Percentiles rank a stretch among this genome's conserved stretches.
Evolutionary conservation across 2,113 vertebrate genomes (phyloP).

Genomic region (Charadrius vociferus): DNA sequence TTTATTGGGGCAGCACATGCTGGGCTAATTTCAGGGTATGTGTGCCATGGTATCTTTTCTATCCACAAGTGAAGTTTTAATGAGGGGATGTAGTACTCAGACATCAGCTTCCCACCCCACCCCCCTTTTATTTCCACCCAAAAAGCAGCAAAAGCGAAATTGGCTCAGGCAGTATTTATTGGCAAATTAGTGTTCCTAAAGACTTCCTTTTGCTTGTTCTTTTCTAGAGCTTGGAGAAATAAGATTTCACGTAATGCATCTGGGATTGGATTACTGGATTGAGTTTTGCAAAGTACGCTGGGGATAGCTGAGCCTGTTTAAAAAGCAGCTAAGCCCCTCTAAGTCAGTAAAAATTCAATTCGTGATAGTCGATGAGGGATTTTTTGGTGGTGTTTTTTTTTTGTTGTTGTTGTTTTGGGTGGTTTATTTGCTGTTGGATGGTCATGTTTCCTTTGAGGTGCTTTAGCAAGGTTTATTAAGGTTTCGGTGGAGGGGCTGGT

Average conservation of each 20-base stretch:
- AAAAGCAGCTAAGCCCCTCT: slow-evolving; percentile 31
- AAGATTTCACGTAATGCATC: slow-evolving; percentile 57
- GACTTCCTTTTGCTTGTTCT: slow-evolving; percentile 46
- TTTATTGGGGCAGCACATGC: slow-evolving; percentile 31
- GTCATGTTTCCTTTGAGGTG: background rate
- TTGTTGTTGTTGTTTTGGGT: background rate
- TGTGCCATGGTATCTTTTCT: background rate
- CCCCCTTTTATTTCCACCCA: background rate
- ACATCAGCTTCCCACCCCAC: background rate
- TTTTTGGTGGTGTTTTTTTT: background rate
- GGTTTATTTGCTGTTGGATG: background rate
- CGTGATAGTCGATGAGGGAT: background rate
- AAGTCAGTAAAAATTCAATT: slow-evolving; percentile 53
- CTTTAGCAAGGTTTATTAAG: background rate
- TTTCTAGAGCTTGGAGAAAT: slow-evolving; percentile 50
- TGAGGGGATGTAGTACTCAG: background rate
- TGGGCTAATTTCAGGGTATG: slow-evolving; percentile 36
- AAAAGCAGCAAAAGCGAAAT: background rate
- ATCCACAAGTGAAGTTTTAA: slow-evolving; percentile 20
- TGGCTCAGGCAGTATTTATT: slow-evolving; percentile 43
- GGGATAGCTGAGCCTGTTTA: slow-evolving; percentile 47
- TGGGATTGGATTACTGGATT: slow-evolving; percentile 64
- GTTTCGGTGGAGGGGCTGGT: background rate
- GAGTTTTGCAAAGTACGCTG: slow-evolving; percentile 38
- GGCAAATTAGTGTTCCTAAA: slow-evolving; percentile 58